These are phyloP conservation scores for Dorcus hopei DNA, from an alignment of 2,888 invertebrate species.

Conservation along the genomic window DNA sequence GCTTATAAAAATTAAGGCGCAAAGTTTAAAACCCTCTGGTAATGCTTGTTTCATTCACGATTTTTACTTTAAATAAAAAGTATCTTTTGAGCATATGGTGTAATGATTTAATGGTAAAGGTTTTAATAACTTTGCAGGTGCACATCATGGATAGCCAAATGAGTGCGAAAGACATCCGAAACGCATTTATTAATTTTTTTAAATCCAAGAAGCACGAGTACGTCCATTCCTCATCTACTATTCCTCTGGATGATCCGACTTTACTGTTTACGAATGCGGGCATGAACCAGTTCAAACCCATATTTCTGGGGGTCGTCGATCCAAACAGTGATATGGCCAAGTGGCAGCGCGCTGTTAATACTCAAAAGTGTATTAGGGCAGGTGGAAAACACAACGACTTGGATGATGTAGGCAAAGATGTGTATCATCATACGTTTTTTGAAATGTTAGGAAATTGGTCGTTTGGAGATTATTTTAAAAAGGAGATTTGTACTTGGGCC, in stretches of 20 bases:
- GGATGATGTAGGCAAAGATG: constrained; percentile 99
- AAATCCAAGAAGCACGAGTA: constrained; percentile 75
- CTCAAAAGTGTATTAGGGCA: constrained; percentile 98
- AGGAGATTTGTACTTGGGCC: constrained; percentile 95
- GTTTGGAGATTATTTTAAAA: constrained; percentile 99
- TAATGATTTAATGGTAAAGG: too few relatives aligned
- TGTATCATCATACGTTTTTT: constrained; percentile 99
- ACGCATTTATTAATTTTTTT: constrained; percentile 2
- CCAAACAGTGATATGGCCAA: constrained; percentile 95
- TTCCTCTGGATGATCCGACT: constrained; percentile 97
- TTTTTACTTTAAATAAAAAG: too few relatives aligned
- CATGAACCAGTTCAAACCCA: constrained; percentile 99
- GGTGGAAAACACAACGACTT: constrained; percentile 98
- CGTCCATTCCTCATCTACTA: constrained; percentile 95
- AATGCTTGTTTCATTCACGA: too few relatives aligned
- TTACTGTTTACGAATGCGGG: constrained; percentile 96
- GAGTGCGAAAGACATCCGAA: constrained; percentile 58
- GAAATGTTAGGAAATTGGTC: constrained; percentile 99
- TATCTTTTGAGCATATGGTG: too few relatives aligned
- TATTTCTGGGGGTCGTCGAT: constrained; percentile 94
- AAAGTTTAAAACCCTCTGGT: too few relatives aligned
- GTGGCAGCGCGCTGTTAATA: constrained; percentile 85
- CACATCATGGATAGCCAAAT: constrained; percentile 54
- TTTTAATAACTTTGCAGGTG: neutral
- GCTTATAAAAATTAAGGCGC: too few relatives aligned